Evolutionary conservation across 2,113 vertebrate genomes (phyloP).

Genomic region (Podarcis raffonei): DNA sequence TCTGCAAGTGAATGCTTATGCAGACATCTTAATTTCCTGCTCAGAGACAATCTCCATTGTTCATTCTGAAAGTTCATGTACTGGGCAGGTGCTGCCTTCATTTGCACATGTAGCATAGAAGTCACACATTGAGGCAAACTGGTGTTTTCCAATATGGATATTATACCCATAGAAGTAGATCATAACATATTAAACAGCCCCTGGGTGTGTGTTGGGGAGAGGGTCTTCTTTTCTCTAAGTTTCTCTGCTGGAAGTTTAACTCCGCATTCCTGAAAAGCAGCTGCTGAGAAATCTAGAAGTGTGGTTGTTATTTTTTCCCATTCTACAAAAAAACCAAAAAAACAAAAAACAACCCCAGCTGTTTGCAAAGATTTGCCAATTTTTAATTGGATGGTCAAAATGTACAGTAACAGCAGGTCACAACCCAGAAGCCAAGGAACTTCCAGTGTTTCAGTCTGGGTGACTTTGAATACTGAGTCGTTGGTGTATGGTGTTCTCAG

Average conservation of each 20-base stretch:
- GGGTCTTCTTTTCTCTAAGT: too few relatives aligned
- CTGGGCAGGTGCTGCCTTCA: neutral
- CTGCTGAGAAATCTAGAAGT: conserved; percentile 57
- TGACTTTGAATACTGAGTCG: conserved; percentile 45
- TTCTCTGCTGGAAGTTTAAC: conserved; percentile 27
- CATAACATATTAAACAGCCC: neutral
- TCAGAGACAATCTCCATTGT: neutral
- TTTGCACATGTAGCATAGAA: neutral
- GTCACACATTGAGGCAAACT: neutral
- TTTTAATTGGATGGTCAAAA: conserved; percentile 53
- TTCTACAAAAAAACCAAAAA: conserved; percentile 36
- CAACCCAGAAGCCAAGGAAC: conserved; percentile 31
- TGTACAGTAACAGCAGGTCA: conserved; percentile 65
- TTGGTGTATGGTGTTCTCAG: conserved; percentile 51
- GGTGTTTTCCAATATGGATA: neutral
- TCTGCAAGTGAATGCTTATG: neutral
- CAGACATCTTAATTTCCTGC: neutral
- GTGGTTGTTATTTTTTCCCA: conserved; percentile 45
- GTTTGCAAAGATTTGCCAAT: conserved; percentile 60
- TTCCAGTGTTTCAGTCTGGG: conserved; percentile 43
- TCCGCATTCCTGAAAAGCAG: conserved; percentile 62
- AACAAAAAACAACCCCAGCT: conserved; percentile 41
- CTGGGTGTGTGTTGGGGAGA: neutral
- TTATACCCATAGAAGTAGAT: neutral
- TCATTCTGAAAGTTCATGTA: neutral